phyloP scores from a whole-genome alignment of 2,113 vertebrate genomes.

The Rhizomys pruinosus region DNA sequence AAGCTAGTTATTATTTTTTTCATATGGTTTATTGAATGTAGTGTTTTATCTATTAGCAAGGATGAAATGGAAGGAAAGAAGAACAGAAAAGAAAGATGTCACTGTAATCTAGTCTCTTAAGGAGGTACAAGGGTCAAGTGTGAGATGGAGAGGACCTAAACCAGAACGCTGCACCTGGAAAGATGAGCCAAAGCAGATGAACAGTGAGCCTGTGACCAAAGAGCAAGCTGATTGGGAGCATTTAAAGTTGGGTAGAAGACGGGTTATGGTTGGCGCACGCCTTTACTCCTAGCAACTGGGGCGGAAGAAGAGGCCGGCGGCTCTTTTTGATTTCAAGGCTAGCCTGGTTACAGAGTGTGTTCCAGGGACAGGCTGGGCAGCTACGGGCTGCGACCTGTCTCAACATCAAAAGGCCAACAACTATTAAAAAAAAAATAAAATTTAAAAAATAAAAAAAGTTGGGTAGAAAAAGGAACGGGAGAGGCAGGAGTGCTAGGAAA shows the following conservation, averaged over 20 bases:
- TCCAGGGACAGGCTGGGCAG: too few relatives aligned
- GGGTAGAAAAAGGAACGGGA: background rate
- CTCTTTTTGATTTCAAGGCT: too few relatives aligned
- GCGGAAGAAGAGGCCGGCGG: too few relatives aligned
- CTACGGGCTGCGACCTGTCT: too few relatives aligned
- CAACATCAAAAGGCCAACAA: too few relatives aligned
- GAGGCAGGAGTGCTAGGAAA: background rate
- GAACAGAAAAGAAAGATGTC: background rate
- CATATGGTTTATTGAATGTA: constrained; percentile 42
- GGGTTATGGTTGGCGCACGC: too few relatives aligned
- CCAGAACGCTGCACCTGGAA: background rate
- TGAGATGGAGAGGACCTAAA: background rate
- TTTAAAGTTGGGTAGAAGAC: too few relatives aligned
- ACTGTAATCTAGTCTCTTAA: background rate
- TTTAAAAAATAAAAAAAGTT: too few relatives aligned
- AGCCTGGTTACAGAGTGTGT: too few relatives aligned
- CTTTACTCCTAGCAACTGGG: too few relatives aligned
- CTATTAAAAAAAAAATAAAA: too few relatives aligned
- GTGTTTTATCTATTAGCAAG: background rate
- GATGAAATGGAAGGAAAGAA: background rate
- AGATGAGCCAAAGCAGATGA: background rate
- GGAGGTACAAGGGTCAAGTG: background rate
- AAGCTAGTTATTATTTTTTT: constrained; percentile 8
- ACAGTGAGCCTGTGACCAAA: background rate
- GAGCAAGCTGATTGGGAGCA: background rate